Evolutionary conservation across 2,888 invertebrate genomes (phyloP), one percentile per base, ranked within the genome.

Genomic region (Andricus quercusramuli): DNA sequence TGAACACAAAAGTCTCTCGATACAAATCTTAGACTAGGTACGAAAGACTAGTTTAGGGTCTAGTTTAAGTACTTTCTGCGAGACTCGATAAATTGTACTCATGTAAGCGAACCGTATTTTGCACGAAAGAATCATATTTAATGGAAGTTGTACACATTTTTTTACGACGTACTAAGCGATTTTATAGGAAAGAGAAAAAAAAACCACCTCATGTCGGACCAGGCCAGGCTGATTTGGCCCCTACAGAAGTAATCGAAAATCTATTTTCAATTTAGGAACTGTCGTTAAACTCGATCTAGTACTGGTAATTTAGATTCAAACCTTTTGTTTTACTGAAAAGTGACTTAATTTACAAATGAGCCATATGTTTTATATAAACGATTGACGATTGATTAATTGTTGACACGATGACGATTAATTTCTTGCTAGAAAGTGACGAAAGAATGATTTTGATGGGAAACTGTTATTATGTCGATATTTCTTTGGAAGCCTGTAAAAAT

Each of bases 21-120:
- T 85, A 88, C 87, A 87, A 90, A 88, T 84, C 86, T 86, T 90
- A 90, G 86, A 86, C 81, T 89, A 86, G 83, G 85, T 83, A 87
- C 87, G 84, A 89, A 89, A 90, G 86, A 86, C 84, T 90, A 91
- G 90, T 82, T 87, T 91, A 90, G 89, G 87, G 84, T 89, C 87
- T 91, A 91, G 90, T 92, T 90, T 90, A 91, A 89, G 90, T 91
- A 91, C 89, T 89, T 90, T 88, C 84, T 90, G 88, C 85, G 82
- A 88, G 84, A 87, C 81, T 82, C 85, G 85, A 82, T 80, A 83
- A 85, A 85, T 82, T 86, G 86, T 76, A 85, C 51, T 74, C 66
- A 85, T 78, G 85, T 89, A 90, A 90, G 87, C 86, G 85, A 88
- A 86, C 83, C 84, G 85, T 89, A 90, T 84, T 89, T 87, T 88